Evolutionary conservation across 2,888 invertebrate species (phyloP), one percentile per base, ranked within the genome.

Genomic region (Ommatoiulus sabulosus): DNA sequence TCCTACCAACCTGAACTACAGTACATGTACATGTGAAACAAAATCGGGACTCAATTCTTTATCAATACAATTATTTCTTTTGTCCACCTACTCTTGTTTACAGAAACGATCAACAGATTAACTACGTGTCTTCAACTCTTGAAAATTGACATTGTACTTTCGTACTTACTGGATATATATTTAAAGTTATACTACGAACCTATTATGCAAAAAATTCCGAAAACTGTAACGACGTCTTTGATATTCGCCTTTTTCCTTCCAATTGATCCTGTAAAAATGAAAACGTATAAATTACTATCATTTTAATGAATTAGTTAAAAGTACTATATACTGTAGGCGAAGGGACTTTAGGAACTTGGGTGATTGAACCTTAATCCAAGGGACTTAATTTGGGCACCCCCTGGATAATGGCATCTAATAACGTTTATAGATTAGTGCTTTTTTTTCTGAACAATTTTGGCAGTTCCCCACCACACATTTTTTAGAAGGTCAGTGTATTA

Each of bases 401-500:
- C 80, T 35, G 7, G 10, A 24, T 35, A 35, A 80, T 80, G 80
- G 12, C 80, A 10, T 35, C 80, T 80, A 80, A 80, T 80, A 35
- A 80, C 35, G 72, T 10, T 72, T n/a, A 80, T 35, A 35, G 72
- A 80, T 35, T 80, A 35, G 12, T 8, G 3, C 8, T 12, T 35
- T 80, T 20, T 80, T 80, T 63, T 63, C 63, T 80, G 80, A 12
- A 80, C 80, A 20, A 72, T 72, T 72, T 72, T 72, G 20, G 7
- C 10, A 7, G 24, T 12, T 35, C 24, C 10, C 12, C 35, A 35
- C 80, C 24, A 80, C 35, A 35, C 35, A 80, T 80, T 24, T 24
- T n/a, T 63, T 80, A 80, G 80, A 80, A 80, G 80, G 80, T 80
- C 80, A 80, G 80, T 80, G 80, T 80, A 80, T 80, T 35, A 80